Percentiles rank a stretch among this genome's conserved stretches.
Evolutionary conservation across 2,113 vertebrate genomes (phyloP).

Genomic region (Ifrita kowaldi): DNA sequence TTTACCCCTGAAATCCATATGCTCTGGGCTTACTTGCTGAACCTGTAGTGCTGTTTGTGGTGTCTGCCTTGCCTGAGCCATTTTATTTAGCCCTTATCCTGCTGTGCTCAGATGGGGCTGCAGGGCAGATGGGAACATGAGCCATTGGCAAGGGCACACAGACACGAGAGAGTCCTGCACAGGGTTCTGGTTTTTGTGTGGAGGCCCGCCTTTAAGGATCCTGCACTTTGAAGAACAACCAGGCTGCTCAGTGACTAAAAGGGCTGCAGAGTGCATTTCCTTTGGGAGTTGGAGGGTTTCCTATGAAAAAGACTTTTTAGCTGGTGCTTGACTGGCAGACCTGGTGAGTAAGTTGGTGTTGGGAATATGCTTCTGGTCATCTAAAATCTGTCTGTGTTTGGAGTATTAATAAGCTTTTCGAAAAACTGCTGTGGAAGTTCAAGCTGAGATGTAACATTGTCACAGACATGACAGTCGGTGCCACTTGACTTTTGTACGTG

Average conservation of each 20-base stretch:
- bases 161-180: background rate
- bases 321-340: background rate
- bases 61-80: background rate
- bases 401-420: background rate
- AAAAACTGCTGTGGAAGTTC: background rate
- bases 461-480: background rate
- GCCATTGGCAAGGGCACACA: background rate
- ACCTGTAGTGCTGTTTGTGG: background rate
- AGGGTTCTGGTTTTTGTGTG: accelerated
- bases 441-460: background rate
- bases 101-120: background rate
- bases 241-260: background rate
- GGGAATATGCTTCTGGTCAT: background rate
- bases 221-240: background rate
- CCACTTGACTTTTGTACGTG: background rate
- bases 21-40: background rate
- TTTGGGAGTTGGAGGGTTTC: background rate
- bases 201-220: background rate
- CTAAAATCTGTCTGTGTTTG: background rate
- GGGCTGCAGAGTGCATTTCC: background rate
- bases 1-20: background rate
- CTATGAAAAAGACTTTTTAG: background rate
- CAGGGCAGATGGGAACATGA: background rate
- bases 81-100: background rate
- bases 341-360: background rate